These are phyloP conservation scores for Hoplodrina blanda DNA, from an alignment of 2,888 invertebrate species.

Conservation along the genomic window DNA sequence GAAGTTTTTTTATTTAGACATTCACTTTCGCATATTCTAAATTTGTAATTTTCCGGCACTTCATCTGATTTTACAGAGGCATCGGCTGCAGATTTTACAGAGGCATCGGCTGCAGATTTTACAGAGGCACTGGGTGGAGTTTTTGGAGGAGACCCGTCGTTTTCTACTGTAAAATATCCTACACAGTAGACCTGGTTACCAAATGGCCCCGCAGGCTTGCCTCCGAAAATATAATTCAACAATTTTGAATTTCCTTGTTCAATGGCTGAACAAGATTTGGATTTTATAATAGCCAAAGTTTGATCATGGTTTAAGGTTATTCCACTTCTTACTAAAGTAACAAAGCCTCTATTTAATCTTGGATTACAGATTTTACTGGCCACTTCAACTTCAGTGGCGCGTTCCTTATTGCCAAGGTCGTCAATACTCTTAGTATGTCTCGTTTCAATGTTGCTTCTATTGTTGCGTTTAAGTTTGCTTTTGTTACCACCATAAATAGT, in stretches of 20 bases:
- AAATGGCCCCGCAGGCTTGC: slow-evolving; percentile 61
- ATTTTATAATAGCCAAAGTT: slow-evolving; percentile 62
- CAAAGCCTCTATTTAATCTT: slow-evolving; percentile 24
- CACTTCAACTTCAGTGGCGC: background rate
- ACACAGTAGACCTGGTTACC: slow-evolving; percentile 79
- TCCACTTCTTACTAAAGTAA: slow-evolving; percentile 69
- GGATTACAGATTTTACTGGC: background rate
- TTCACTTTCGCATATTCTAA: slow-evolving; percentile 68
- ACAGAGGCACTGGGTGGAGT: background rate
- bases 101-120: background rate
- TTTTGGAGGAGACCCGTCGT: slow-evolving; percentile 57
- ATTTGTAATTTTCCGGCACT: slow-evolving; percentile 57
- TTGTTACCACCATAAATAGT: slow-evolving; percentile 68
- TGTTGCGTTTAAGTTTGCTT: slow-evolving; percentile 34
- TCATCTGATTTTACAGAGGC: slow-evolving; percentile 60
- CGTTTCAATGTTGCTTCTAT: slow-evolving; percentile 15
- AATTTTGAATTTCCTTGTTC: slow-evolving; percentile 67
- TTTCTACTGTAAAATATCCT: slow-evolving; percentile 81
- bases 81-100: slow-evolving; percentile 51
- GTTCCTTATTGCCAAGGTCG: background rate
- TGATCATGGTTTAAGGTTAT: slow-evolving; percentile 60
- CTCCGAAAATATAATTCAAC: slow-evolving; percentile 79
- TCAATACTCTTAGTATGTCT: background rate
- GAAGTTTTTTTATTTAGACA: slow-evolving; percentile 63
- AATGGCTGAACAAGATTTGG: slow-evolving; percentile 74